Evolutionary conservation across 2,888 invertebrate genomes (phyloP).

Genomic region (Embidobia sp.): DNA sequence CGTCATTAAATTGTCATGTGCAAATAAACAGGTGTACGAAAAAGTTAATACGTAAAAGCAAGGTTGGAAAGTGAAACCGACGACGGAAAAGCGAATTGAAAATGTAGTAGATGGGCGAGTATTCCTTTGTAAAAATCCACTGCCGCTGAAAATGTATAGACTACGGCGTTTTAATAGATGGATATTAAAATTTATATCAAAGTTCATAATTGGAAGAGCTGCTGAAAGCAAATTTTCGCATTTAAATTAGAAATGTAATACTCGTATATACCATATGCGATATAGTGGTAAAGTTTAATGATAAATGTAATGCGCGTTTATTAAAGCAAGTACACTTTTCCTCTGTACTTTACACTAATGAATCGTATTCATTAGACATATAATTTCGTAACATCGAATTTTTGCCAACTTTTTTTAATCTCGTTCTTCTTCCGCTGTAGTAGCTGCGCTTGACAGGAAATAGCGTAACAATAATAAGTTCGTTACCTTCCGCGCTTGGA

Average conservation of each 20-base stretch:
- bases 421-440: neutral
- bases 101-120: neutral
- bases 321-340: constrained; percentile 25
- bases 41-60: neutral
- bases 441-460: constrained; percentile 10
- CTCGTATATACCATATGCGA: constrained; percentile 10
- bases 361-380: neutral
- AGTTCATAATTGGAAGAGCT: constrained; percentile 22
- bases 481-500: constrained; percentile 25
- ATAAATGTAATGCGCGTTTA: constrained; percentile 28
- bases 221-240: constrained; percentile 16
- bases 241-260: constrained; percentile 15
- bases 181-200: constrained; percentile 20
- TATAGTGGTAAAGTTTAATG: constrained; percentile 27
- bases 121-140: constrained; percentile 17
- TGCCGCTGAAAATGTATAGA: constrained; percentile 1
- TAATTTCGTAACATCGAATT: constrained; percentile 21
- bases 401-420: neutral
- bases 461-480: constrained; percentile 33
- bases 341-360: constrained; percentile 14
- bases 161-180: constrained; percentile 16
- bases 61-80: constrained; percentile 9
- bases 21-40: neutral
- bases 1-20: neutral
- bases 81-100: neutral